Base-by-base conservation (phyloP, 2,113 vertebrate genomes). In the Serilophus lunatus region DNA sequence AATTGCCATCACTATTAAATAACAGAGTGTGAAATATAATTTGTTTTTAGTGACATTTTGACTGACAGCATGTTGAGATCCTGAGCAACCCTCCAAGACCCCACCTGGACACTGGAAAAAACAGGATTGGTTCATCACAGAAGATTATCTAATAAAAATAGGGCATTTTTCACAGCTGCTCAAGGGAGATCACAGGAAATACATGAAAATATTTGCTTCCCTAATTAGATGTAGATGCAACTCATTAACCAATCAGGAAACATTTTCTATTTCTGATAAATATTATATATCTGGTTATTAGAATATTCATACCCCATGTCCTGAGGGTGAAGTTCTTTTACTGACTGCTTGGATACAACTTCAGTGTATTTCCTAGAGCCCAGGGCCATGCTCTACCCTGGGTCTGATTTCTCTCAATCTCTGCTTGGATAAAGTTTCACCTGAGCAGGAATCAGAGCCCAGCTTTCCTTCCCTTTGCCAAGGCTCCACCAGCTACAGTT, bases 401-500 rank as follows among this genome's bases (percentile, higher is more conserved):
- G 11, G 3, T 53, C 29, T 33, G 53, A 44, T 33, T 66, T 70
- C 84, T 54, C 38, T 54, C 64, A 92, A 29, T 84, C 93, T 57
- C 78, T 90, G 57, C 78, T 26, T 7, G 53, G 88, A 93, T 88
- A n/a, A 64, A 82, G 74, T 91, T 87, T 56, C 31, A 28, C 18
- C 26, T 0, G 2, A 56, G 28, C 51, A 71, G 44, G 6, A 71
- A 6, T 28, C 26, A 28, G 36, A 89, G 65, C 64, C 44, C 69
- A 47, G 65, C n/a, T 71, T 66, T 47, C 57, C 51, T 88, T 66
- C 66, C 22, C 31, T 51, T 53, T 20, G 2, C 0, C 9, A 4
- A 44, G 7, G 11, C 22, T 54, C 47, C 8, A 71, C 23, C 56
- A 65, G 84, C 65, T 86, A n/a, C 45, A 86, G 25, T 74, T 82